A percentile compares a stretch with the other conserved stretches of the same genome.
Evolutionary conservation across 2,113 vertebrate genomes (phyloP).

Genomic region (Tachysurus vachellii): DNA sequence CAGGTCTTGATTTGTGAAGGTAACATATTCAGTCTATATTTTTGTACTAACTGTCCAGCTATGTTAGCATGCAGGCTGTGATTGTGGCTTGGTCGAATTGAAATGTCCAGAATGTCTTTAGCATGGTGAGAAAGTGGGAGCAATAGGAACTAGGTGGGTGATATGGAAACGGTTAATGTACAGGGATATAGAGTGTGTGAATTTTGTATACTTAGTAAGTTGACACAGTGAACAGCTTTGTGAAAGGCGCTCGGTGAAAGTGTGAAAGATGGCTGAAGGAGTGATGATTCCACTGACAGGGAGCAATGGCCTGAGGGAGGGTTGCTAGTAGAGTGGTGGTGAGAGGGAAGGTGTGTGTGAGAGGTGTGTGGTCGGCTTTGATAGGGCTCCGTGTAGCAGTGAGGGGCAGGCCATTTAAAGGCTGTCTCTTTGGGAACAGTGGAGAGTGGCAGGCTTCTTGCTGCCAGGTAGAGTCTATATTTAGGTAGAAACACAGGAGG

Average conservation of each 20-base stretch:
- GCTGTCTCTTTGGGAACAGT: background rate
- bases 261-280: conserved; percentile 22
- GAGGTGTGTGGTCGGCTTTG: background rate
- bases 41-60: background rate
- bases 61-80: background rate
- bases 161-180: background rate
- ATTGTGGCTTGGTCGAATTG: background rate
- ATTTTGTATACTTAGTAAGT: background rate
- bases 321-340: background rate
- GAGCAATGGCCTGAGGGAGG: background rate
- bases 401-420: background rate
- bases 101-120: background rate
- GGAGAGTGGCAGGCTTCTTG: conserved; percentile 25
- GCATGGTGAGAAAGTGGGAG: background rate
- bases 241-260: conserved; percentile 24
- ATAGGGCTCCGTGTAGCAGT: background rate
- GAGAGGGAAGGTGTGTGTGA: background rate
- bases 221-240: conserved; percentile 22
- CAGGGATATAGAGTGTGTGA: conserved; percentile 19
- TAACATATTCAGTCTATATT: background rate
- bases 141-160: background rate
- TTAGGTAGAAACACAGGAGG: conserved; percentile 17
- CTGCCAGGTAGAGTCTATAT: conserved; percentile 37
- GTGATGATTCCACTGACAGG: conserved; percentile 10
- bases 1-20: background rate